A percentile compares a stretch with the other conserved stretches of the same genome.
phyloP scores from a whole-genome alignment of 2,113 vertebrate species.

The Chloropsis hardwickii region DNA sequence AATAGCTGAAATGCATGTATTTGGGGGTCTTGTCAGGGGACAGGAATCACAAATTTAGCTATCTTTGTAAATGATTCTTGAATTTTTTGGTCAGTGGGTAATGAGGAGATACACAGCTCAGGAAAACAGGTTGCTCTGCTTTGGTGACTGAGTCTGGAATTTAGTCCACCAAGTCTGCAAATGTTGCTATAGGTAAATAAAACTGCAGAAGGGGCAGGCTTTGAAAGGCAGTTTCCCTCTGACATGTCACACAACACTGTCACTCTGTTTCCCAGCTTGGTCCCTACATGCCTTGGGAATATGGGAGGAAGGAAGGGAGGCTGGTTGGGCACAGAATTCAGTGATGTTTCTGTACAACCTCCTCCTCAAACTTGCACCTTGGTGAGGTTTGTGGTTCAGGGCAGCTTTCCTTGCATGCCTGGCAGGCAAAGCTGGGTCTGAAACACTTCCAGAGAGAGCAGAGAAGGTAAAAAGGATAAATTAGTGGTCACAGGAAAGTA shows the following conservation, averaged over 20 bases:
- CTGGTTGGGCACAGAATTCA: not conserved
- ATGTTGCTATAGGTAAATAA: not conserved
- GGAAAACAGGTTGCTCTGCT: not conserved
- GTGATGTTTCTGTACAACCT: not conserved
- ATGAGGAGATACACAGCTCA: rapidly evolving
- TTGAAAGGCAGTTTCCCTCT: not conserved
- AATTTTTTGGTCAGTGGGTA: not conserved
- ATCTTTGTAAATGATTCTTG: rapidly evolving
- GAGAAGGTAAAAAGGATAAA: not conserved
- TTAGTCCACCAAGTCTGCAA: not conserved
- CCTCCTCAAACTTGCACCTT: not conserved
- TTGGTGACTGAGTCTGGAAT: not conserved
- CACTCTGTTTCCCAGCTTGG: not conserved
- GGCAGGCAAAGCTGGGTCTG: not conserved
- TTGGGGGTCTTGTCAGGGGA: not conserved
- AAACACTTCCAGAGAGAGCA: not conserved
- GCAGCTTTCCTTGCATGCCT: not conserved
- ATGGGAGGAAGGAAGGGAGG: not conserved
- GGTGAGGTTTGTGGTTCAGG: not conserved
- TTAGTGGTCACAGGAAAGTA: not conserved
- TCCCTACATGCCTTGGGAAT: rapidly evolving
- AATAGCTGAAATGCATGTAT: not conserved
- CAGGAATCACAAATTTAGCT: not conserved
- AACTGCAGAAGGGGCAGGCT: not conserved
- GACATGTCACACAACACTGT: rapidly evolving